Percentiles rank a stretch among this genome's conserved stretches.
These are phyloP conservation scores for Lepisosteus oculatus DNA, from an alignment of 2,113 vertebrate genomes.

Conservation along the genomic window DNA sequence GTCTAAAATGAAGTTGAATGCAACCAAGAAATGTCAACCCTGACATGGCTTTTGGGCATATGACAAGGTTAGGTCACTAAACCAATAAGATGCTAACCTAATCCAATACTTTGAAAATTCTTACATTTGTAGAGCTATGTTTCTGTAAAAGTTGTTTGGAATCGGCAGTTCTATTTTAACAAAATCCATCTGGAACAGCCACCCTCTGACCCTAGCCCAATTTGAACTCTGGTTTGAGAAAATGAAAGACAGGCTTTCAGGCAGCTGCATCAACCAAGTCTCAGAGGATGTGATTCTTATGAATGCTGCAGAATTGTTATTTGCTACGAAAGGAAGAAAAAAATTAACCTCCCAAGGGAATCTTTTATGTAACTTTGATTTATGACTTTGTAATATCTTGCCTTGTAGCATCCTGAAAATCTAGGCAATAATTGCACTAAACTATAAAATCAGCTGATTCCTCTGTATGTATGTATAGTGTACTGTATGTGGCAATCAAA, in stretches of 20 bases:
- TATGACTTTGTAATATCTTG: conserved; percentile 36
- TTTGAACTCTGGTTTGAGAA: not conserved
- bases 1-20: not conserved
- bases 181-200: too few species aligned
- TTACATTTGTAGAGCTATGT: not conserved
- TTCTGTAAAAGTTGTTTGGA: too few species aligned
- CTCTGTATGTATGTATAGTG: conserved; percentile 15
- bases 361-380: conserved; percentile 48
- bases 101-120: not conserved
- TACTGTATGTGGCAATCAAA: conserved; percentile 12
- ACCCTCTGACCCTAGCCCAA: not conserved
- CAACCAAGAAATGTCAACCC: not conserved
- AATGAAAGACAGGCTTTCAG: not conserved
- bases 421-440: conserved; percentile 55
- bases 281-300: conserved; percentile 22
- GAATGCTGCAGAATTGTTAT: conserved; percentile 39
- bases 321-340: conserved; percentile 32
- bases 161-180: too few species aligned
- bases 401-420: conserved; percentile 51
- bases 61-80: not conserved
- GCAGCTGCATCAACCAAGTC: not conserved
- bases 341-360: conserved; percentile 34
- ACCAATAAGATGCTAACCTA: not conserved
- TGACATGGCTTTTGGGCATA: not conserved
- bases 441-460: conserved; percentile 45